These are phyloP conservation scores for Dromius quadrimaculatus DNA, from an alignment of 2,888 invertebrate genomes.

Conservation along the genomic window DNA sequence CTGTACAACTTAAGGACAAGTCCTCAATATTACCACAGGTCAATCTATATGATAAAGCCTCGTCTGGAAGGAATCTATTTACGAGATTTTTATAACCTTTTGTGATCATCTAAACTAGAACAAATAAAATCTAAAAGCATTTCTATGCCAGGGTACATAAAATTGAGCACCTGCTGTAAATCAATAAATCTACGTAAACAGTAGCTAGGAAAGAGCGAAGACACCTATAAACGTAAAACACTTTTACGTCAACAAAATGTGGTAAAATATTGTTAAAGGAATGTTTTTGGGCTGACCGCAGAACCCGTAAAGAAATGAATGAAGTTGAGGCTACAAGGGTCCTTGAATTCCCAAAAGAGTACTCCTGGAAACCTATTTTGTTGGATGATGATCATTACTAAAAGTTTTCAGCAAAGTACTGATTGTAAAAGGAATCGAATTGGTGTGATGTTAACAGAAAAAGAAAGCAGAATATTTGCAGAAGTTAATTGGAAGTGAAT, in stretches of 20 bases:
- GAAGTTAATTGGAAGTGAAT: too few species aligned
- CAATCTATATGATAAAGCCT: too few species aligned
- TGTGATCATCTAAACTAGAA: neutral
- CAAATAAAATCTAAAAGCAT: conserved; percentile 30
- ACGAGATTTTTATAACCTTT: neutral
- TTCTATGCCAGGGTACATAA: conserved; percentile 21
- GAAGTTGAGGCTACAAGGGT: neutral
- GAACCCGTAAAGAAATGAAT: neutral
- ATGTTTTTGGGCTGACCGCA: neutral
- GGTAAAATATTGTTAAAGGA: neutral
- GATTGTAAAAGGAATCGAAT: too few species aligned
- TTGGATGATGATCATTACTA: neutral
- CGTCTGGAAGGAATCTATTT: too few species aligned
- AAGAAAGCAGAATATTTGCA: too few species aligned
- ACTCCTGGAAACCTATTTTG: neutral
- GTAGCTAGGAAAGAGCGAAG: conserved; percentile 4
- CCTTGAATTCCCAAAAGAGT: neutral
- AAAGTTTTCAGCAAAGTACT: conserved; percentile 14
- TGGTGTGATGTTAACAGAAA: too few species aligned
- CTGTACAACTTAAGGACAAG: too few species aligned
- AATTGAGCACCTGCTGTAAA: conserved; percentile 18
- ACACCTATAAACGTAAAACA: conserved; percentile 23
- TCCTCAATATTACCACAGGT: too few species aligned
- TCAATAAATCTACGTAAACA: conserved; percentile 22
- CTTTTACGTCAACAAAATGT: conserved; percentile 26